Evolutionary conservation across 2,797 vertebrate genomes (phyloP).

Genomic region (Bradypodion pumilum): DNA sequence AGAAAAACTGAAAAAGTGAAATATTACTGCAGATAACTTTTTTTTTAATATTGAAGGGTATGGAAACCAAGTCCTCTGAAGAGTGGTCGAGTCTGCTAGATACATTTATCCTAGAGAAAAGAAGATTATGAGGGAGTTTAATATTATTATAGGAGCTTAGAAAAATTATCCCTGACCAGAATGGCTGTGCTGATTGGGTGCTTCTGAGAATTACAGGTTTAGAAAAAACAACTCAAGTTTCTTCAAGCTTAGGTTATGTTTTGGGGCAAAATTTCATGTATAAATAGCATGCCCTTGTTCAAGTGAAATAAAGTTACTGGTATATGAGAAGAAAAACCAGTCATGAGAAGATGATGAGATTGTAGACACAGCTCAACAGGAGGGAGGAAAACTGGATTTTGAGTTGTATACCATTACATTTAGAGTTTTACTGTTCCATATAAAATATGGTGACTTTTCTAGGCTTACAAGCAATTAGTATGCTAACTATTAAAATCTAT

Average conservation of each 20-base stretch:
- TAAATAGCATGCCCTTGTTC: constrained; percentile 32
- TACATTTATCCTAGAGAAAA: no score
- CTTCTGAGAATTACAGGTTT: neutral
- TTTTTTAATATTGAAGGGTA: neutral
- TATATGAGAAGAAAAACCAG: neutral
- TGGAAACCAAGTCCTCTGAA: neutral
- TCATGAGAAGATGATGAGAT: neutral
- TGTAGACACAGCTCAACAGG: no score
- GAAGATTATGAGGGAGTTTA: no score
- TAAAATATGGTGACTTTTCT: neutral
- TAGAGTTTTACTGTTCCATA: neutral
- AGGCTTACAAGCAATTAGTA: neutral
- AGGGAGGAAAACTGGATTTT: neutral
- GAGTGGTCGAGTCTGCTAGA: neutral
- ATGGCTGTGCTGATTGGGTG: neutral
- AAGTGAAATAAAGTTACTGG: constrained; percentile 15
- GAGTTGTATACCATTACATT: neutral
- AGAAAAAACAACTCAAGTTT: neutral
- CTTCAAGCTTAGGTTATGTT: neutral
- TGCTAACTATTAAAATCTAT: neutral
- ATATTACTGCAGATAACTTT: no score
- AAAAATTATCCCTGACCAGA: neutral
- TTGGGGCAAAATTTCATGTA: constrained; percentile 19
- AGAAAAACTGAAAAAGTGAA: neutral
- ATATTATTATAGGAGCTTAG: neutral